Percentiles rank a stretch among this genome's conserved stretches.
These are phyloP conservation scores for Microplitis demolitor DNA, from an alignment of 1,140 invertebrate genomes.

Conservation along the genomic window DNA sequence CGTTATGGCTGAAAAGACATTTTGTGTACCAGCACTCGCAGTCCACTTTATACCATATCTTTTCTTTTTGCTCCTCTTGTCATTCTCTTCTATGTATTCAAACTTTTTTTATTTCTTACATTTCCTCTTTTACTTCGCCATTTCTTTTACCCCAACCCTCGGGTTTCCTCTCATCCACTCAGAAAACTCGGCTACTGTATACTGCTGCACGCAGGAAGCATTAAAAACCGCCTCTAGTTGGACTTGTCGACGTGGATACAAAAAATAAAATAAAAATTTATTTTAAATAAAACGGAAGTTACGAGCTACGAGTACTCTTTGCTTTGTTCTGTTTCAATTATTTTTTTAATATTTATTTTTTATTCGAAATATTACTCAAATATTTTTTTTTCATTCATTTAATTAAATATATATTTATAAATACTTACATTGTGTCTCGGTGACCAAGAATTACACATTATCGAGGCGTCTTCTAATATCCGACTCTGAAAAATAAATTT, in stretches of 20 bases:
- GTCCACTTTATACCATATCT: neutral
- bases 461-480: conserved; percentile 83
- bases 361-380: neutral
- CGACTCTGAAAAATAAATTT: conserved; percentile 72
- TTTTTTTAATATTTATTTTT: neutral
- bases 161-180: neutral
- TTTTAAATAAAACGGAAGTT: neutral
- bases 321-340: neutral
- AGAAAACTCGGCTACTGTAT: neutral
- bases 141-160: neutral
- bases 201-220: neutral
- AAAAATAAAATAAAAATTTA: neutral
- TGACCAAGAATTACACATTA: conserved; percentile 89
- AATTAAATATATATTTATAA: neutral
- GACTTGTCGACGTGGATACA: neutral
- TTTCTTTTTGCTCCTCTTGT: neutral
- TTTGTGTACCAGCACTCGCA: conserved; percentile 3
- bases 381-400: neutral
- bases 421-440: conserved; percentile 83
- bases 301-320: no score
- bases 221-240: neutral
- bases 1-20: neutral
- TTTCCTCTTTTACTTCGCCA: neutral
- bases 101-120: neutral
- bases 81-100: neutral